Conservation (phyloP, 2,113 vertebrate genomes). For the Bubo scandiacus region DNA sequence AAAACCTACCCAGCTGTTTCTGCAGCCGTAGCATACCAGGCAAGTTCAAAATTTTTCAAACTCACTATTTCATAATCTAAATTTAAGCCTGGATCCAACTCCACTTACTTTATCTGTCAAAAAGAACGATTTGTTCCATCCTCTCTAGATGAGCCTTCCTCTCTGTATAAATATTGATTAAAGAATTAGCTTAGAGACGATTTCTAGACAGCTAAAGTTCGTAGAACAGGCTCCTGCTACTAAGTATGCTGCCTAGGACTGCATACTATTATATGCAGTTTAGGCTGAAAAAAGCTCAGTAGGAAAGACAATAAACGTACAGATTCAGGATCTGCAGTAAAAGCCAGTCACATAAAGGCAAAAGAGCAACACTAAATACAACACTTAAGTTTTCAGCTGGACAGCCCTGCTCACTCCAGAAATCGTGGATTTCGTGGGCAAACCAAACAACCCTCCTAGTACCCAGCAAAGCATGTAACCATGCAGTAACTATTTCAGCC, state of each 20-base stretch:
- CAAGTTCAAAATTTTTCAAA: background rate
- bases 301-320: background rate
- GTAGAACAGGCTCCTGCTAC: background rate
- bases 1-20: background rate
- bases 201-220: background rate
- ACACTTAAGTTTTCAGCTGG: background rate
- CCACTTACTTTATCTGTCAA: background rate
- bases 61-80: background rate
- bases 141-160: background rate
- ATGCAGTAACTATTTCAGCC: background rate
- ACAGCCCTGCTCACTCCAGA: background rate
- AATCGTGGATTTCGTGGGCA: background rate
- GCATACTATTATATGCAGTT: fast-evolving
- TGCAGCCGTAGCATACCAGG: background rate
- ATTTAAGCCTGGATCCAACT: background rate
- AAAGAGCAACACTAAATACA: background rate
- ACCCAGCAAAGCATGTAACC: background rate
- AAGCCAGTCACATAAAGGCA: background rate
- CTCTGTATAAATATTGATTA: background rate
- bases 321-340: background rate
- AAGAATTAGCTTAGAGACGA: background rate
- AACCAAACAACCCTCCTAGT: background rate
- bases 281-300: background rate
- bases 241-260: background rate
- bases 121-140: background rate